A percentile compares a stretch with the other conserved stretches of the same genome.
Evolutionary conservation across 2,888 invertebrate species (phyloP).

Genomic region (Vesta saturnalis): DNA sequence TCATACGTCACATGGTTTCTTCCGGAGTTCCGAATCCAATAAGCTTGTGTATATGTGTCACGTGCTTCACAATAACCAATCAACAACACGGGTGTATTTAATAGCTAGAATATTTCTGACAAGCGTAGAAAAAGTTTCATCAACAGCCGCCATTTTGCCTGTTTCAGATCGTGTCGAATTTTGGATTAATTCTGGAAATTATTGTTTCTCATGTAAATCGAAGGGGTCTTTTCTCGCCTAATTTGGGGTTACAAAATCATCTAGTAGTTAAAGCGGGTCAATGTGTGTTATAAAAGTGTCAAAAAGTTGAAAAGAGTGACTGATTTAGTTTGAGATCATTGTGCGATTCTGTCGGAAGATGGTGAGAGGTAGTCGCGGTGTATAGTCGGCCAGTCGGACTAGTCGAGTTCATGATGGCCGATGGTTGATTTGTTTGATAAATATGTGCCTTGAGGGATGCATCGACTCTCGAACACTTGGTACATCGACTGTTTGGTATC

Average conservation of each 20-base stretch:
- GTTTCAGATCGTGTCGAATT: constrained; percentile 81
- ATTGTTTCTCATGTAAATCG: constrained; percentile 64
- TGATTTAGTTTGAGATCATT: constrained; percentile 76
- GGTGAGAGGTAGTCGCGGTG: constrained; percentile 73
- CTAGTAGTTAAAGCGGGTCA: constrained; percentile 56
- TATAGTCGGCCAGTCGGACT: constrained; percentile 71
- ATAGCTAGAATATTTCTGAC: constrained; percentile 79
- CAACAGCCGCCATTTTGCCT: constrained; percentile 96
- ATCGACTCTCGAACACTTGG: constrained; percentile 75
- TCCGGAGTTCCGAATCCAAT: constrained; percentile 62
- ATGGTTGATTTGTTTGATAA: constrained; percentile 76
- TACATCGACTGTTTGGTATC: constrained; percentile 70
- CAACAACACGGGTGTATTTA: constrained; percentile 56
- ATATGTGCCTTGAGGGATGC: constrained; percentile 82
- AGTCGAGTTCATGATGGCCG: constrained; percentile 82
- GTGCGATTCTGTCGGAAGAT: constrained; percentile 78
- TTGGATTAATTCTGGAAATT: constrained; percentile 78
- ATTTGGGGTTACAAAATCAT: constrained; percentile 56
- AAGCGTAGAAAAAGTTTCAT: constrained; percentile 96
- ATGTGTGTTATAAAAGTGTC: constrained; percentile 61
- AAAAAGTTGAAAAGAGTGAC: constrained; percentile 70
- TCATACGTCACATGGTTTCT: constrained; percentile 52
- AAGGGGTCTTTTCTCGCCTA: constrained; percentile 59
- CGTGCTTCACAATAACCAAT: constrained; percentile 64
- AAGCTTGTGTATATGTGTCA: constrained; percentile 55